Base-by-base conservation (phyloP, 2,113 vertebrate genomes). In the Brachirus orientalis region DNA sequence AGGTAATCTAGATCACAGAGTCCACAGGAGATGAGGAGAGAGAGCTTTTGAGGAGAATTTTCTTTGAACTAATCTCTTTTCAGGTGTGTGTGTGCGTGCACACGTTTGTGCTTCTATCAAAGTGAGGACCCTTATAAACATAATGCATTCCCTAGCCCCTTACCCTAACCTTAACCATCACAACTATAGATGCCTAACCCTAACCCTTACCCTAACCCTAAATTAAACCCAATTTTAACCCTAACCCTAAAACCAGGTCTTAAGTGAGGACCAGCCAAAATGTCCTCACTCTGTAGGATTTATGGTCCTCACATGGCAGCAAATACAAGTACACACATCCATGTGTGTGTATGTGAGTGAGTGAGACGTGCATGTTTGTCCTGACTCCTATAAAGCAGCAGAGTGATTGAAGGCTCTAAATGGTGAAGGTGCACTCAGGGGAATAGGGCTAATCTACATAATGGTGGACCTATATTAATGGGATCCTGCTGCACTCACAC, bases 381-480 rank as follows among this genome's bases (percentile, higher is more conserved):
- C 43, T 57, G 60, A 72, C 72, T 80, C 58, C 47, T 36, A 77
- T 82, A 80, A 81, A 86, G 72, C 77, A 70, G 48, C 1, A 13
- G 17, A 59, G 62, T 88, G 89, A 90, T 84, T 86, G 88, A 90
- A 86, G 52, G 86, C 79, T 77, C 75, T 84, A 70, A 85, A 89
- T 84, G 77, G 68, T 68, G 58, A 82, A 78, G 82, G 59, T 77
- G 82, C 90, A 88, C 87, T 90, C 85, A 82, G 51, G 83, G 79
- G 85, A 82, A 91, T 73, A 69, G 75, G 59, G 82, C 85, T 90
- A 89, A 91, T 91, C 72, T 89, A 86, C 88, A 90, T 90, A 90
- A 88, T 89, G 82, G 83, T 38, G 69, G 55, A 50, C 75, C 70
- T 69, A 70, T 83, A 80, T 86, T 83, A 88, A 80, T 46, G 6